Base-by-base conservation (phyloP, 2,888 invertebrate species). In the Abrostola tripartita region DNA sequence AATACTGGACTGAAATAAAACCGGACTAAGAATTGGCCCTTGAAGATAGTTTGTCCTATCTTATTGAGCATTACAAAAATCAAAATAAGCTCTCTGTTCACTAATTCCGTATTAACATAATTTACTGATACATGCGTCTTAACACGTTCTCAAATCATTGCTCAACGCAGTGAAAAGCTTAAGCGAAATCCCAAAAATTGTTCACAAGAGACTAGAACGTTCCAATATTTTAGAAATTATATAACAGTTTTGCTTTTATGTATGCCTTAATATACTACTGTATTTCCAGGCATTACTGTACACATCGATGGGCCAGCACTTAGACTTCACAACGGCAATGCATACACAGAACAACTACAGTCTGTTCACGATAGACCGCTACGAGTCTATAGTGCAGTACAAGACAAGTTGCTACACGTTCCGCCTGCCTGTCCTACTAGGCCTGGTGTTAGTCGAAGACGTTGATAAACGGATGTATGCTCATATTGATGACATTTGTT, bases 321-420 rank as follows among this genome's bases (percentile, higher is more conserved):
- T 99, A 74, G 99, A 99, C 90, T 89, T 95, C 54, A 92, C 97
- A 42, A 96, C 97, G 63, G 95, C 96, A 0, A 95, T 84, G 8
- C 78, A 83, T 14, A 78, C 79, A 56, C 87, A 79, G 51, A 83
- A 84, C 51, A 89, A 91, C 74, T 91, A 88, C 72, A 86, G 84
- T 72, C 90, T 95, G 37, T 97, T 97, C 89, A 98, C 97, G 1
- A 96, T 97, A 96, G 97, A 97, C 35, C 95, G 96, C 65, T 99
- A 98, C 89, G 96, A 96, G 78, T 95, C 96, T 6, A 98, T 99
- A 81, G 97, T 97, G 14, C 97, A 97, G 76, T 98, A 98, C 89
- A 99, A 99, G 93, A 98, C 98, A 6, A 96, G 97, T 0, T 98
- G 97, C 89, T 99, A 99, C 88, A 96, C 98, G 0, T 98, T 98